These are phyloP conservation scores for Indri indri DNA, from an alignment of 2,113 vertebrate species.

Conservation along the genomic window DNA sequence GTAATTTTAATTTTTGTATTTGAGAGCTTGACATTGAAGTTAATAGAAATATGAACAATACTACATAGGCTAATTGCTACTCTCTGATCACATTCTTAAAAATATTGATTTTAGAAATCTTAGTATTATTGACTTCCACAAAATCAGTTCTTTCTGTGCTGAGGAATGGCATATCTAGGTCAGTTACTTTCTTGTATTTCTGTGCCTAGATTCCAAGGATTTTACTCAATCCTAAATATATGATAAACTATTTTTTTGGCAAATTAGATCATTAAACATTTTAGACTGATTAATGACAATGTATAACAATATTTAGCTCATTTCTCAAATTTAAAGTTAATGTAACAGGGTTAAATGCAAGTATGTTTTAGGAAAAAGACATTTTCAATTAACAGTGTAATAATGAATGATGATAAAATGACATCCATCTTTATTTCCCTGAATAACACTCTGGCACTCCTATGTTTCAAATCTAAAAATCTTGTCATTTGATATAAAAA, in stretches of 20 bases:
- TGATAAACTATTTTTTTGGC: neutral
- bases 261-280: neutral
- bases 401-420: neutral
- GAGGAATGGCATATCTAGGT: neutral
- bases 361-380: neutral
- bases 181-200: neutral
- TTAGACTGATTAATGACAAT: neutral
- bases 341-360: neutral
- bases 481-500: neutral
- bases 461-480: neutral
- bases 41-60: neutral
- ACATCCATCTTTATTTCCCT: neutral
- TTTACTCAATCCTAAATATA: neutral
- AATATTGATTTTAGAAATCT: neutral
- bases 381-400: conserved; percentile 31
- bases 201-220: neutral
- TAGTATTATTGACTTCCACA: neutral
- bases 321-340: neutral
- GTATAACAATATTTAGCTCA: neutral
- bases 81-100: neutral
- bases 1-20: neutral
- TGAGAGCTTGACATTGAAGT: neutral
- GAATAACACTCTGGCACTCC: neutral
- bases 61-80: neutral
- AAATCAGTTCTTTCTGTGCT: neutral